Evolutionary conservation across 2,797 vertebrate species (phyloP).

Genomic region (Eulemur albifrons): DNA sequence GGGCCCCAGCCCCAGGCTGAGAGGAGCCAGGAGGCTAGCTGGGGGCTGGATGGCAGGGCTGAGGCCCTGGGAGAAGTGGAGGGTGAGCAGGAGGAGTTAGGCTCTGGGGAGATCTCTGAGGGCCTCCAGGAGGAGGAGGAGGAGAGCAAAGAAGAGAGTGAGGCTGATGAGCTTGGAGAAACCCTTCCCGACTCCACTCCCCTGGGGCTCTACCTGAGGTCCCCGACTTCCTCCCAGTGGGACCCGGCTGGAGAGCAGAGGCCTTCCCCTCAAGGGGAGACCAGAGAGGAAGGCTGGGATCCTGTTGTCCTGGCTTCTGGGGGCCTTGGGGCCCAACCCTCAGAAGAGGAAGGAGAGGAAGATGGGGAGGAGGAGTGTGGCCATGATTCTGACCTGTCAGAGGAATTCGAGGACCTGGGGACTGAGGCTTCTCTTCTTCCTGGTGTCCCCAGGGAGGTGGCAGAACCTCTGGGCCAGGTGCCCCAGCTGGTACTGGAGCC

Average conservation of each 20-base stretch:
- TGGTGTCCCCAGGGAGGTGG: neutral
- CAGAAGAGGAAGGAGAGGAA: neutral
- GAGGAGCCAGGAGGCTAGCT: neutral
- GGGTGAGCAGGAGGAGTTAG: neutral
- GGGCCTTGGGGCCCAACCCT: neutral
- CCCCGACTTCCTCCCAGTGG: conserved; percentile 28
- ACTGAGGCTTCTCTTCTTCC: conserved; percentile 54
- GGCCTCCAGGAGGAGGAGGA: conserved; percentile 64
- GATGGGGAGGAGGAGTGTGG: neutral
- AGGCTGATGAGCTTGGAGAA: conserved; percentile 75
- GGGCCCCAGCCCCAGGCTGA: neutral
- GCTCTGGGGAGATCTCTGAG: conserved; percentile 14
- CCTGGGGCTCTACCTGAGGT: conserved; percentile 64
- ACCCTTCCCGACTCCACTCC: conserved; percentile 77
- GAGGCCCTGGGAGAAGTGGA: neutral
- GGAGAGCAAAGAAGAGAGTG: conserved; percentile 66
- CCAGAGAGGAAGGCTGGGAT: neutral
- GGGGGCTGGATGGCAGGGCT: neutral
- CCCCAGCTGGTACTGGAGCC: conserved; percentile 7
- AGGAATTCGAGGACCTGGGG: conserved; percentile 73
- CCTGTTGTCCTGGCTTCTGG: neutral
- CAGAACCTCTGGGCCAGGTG: neutral
- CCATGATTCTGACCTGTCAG: conserved; percentile 59
- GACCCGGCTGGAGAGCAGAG: conserved; percentile 16
- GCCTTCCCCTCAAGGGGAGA: conserved; percentile 45